Conservation (phyloP, 2,797 vertebrate genomes). For the Sardinella longiceps region DNA sequence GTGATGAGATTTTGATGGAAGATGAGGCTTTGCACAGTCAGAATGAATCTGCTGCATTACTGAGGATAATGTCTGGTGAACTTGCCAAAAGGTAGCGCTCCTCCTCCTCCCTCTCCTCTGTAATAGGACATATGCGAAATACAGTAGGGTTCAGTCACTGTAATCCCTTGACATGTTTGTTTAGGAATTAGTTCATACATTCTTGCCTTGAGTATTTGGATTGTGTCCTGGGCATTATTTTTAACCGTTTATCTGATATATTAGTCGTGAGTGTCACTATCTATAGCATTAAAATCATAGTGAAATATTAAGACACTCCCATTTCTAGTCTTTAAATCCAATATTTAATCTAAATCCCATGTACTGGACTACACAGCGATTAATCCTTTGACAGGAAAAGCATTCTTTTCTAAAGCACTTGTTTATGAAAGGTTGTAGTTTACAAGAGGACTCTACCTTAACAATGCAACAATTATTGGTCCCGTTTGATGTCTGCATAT, state of each 20-base stretch:
- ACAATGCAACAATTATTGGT: neutral
- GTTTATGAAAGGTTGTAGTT: constrained; percentile 26
- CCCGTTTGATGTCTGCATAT: neutral
- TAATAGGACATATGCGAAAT: neutral
- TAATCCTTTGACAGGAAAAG: constrained; percentile 33
- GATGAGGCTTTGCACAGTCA: neutral
- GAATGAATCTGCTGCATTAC: neutral
- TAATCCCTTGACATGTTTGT: neutral
- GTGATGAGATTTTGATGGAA: neutral
- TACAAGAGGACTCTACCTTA: neutral
- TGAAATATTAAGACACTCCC: constrained; percentile 27
- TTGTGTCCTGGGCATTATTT: neutral
- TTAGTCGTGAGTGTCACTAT: constrained; percentile 33
- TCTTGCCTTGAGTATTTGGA: neutral
- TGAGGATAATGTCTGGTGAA: neutral
- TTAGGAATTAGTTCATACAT: neutral
- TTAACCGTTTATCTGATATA: constrained; percentile 2
- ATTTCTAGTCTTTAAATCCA: constrained; percentile 36
- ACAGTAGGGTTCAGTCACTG: neutral
- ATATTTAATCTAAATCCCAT: constrained; percentile 36
- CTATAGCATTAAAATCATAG: constrained; percentile 36
- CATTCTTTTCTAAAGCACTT: constrained; percentile 17
- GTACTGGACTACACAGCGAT: constrained; percentile 32
- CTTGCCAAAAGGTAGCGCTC: neutral
- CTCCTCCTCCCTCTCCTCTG: neutral